Base-by-base conservation (phyloP, 2,888 invertebrate genomes). In the Actias luna region DNA sequence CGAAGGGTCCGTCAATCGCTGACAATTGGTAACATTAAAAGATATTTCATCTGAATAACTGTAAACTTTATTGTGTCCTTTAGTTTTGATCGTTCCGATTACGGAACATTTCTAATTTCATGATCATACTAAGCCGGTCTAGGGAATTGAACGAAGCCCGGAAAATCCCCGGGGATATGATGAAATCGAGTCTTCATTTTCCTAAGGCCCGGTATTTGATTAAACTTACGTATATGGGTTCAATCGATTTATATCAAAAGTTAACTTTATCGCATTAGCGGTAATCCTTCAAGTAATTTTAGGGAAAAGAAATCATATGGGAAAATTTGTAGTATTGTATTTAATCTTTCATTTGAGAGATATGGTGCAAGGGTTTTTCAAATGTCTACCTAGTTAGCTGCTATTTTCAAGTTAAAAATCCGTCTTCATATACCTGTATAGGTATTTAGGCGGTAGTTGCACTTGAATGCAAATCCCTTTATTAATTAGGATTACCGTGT, bases 161-260 rank as follows among this genome's bases (percentile, higher is more conserved):
- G 22, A 25, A 50, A 12, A 22, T 50, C 46, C 8, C 46, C 46
- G 25, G 46, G 46, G 46, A 25, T 50, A 50, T 25, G 46, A 50
- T 25, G 46, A 50, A 50, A 50, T 50, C 46, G 46, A 50, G 46
- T 50, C 25, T 50, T 50, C 46, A 50, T 22, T 50, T 50, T 50
- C 22, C 12, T 50, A 22, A 50, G 25, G 25, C 46, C 12, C 25
- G 12, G 22, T 12, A 25, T 50, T 50, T 50, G 25, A 50, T 50
- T 50, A 50, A 50, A 50, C 22, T 25, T 50, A 50, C 22, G 12
- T 50, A 10, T 50, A 50, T 12, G 46, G 46, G 12, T 50, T 50
- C 46, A 50, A 50, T 50, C 22, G 46, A 50, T 12, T 50, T 25
- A 22, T 50, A 50, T 25, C 22, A 25, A 22, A 46, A 16, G 39